Evolutionary conservation across 2,113 vertebrate species (phyloP).

Genomic region (Zosterops borbonicus): DNA sequence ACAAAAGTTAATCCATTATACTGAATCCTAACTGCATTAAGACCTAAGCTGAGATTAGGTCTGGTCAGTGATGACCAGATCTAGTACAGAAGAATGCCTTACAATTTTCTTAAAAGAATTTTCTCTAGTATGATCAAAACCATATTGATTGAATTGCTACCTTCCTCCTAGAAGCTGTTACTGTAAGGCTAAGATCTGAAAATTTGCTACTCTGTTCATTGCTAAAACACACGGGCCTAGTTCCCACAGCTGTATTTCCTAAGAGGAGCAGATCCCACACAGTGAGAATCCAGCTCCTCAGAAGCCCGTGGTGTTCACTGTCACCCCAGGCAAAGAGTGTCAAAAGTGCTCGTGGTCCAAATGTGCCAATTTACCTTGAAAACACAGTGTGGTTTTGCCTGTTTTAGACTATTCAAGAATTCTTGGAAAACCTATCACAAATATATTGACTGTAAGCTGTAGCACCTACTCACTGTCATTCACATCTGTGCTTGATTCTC

Average conservation of each 20-base stretch:
- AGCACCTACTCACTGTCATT: slow-evolving; percentile 33
- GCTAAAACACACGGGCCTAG: background rate
- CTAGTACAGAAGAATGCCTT: slow-evolving; percentile 59
- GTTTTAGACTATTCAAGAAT: background rate
- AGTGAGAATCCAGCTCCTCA: background rate
- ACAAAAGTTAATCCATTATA: slow-evolving; percentile 5
- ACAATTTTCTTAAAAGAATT: slow-evolving; percentile 61
- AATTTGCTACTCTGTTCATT: background rate
- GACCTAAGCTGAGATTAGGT: slow-evolving; percentile 33
- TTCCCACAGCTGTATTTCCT: background rate
- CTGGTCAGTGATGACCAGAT: background rate
- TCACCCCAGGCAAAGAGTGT: background rate
- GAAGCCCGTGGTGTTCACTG: background rate
- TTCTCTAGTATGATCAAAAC: slow-evolving; percentile 38
- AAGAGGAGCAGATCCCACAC: background rate
- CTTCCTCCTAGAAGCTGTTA: slow-evolving; percentile 34
- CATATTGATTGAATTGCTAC: slow-evolving; percentile 24
- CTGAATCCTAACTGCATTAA: slow-evolving; percentile 31
- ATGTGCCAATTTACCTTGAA: slow-evolving; percentile 12
- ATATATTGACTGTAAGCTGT: background rate
- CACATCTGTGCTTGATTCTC: slow-evolving; percentile 35
- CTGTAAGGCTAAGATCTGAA: slow-evolving; percentile 17
- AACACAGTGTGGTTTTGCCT: slow-evolving; percentile 21
- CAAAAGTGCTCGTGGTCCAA: background rate
- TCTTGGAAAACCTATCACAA: background rate